A percentile compares a stretch with the other conserved stretches of the same genome.
Evolutionary conservation across 2,797 vertebrate species (phyloP).

Genomic region (Syngnathus acus): DNA sequence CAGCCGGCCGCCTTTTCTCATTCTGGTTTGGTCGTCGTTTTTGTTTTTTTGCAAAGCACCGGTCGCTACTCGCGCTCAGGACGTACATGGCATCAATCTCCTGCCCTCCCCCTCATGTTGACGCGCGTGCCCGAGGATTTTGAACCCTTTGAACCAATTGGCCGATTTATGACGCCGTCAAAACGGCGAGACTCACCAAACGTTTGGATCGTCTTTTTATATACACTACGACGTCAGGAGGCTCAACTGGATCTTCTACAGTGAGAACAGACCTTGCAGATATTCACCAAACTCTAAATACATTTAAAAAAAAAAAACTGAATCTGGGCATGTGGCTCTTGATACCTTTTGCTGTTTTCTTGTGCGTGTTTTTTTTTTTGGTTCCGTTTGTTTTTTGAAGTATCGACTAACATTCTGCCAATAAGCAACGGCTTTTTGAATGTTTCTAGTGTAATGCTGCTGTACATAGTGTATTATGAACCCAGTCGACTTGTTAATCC

Average conservation of each 20-base stretch:
- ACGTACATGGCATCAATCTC: conserved; percentile 43
- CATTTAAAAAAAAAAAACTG: conserved; percentile 65
- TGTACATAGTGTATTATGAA: conserved; percentile 83
- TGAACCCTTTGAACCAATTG: conserved; percentile 40
- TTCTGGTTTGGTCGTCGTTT: neutral
- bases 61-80: conserved; percentile 59
- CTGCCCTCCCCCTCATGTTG: conserved; percentile 48
- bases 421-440: conserved; percentile 98
- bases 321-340: conserved; percentile 76
- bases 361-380: conserved; percentile 24
- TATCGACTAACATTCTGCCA: conserved; percentile 92
- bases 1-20: conserved; percentile 18
- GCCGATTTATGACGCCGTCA: conserved; percentile 21
- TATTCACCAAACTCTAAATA: conserved; percentile 66
- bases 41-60: conserved; percentile 33
- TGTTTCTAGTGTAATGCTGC: conserved; percentile 95
- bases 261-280: conserved; percentile 34
- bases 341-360: conserved; percentile 80
- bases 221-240: conserved; percentile 26
- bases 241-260: conserved; percentile 38
- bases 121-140: conserved; percentile 52
- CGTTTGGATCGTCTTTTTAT: conserved; percentile 54
- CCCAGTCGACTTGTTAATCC: conserved; percentile 72
- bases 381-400: conserved; percentile 74
- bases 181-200: conserved; percentile 15